Percentiles rank a stretch among this genome's conserved stretches.
These are phyloP conservation scores for Scaptomyza flava DNA, from an alignment of 2,888 invertebrate species.

Conservation along the genomic window DNA sequence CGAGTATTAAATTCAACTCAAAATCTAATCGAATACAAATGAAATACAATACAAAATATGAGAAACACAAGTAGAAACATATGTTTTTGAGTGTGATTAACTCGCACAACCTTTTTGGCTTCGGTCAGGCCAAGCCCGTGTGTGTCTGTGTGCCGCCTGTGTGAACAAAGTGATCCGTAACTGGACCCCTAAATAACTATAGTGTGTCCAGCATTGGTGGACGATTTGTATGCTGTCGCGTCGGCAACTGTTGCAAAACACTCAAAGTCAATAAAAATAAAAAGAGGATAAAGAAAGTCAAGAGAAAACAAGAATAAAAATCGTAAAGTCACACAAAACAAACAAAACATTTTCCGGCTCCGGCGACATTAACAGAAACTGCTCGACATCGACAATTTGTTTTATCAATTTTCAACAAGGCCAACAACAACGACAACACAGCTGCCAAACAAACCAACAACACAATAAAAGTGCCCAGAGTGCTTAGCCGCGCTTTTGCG, in stretches of 20 bases:
- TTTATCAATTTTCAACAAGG: constrained; percentile 81
- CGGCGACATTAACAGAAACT: constrained; percentile 82
- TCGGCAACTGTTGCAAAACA: constrained; percentile 26
- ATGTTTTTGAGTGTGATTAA: constrained; percentile 28
- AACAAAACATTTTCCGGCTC: constrained; percentile 82
- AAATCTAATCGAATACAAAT: not conserved
- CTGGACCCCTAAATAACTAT: constrained; percentile 17
- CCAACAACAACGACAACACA: constrained; percentile 56
- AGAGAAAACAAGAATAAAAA: constrained; percentile 53
- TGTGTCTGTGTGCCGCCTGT: constrained; percentile 12
- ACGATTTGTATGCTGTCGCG: constrained; percentile 50
- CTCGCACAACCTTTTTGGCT: constrained; percentile 24
- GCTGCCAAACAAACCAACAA: constrained; percentile 60
- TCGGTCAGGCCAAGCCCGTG: constrained; percentile 9
- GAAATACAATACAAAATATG: constrained; percentile 7
- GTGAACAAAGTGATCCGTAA: constrained; percentile 31
- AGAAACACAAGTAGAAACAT: constrained; percentile 39
- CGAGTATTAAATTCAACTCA: not conserved
- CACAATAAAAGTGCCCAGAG: constrained; percentile 76
- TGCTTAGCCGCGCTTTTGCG: constrained; percentile 67
- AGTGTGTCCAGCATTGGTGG: constrained; percentile 40
- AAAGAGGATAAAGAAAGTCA: constrained; percentile 14
- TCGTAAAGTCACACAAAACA: constrained; percentile 72
- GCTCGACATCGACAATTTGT: constrained; percentile 82
- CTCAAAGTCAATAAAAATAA: constrained; percentile 63